Evolutionary conservation across 2,797 vertebrate genomes (phyloP), one percentile per base, ranked within the genome.

Genomic region (Aplochiton taeniatus): DNA sequence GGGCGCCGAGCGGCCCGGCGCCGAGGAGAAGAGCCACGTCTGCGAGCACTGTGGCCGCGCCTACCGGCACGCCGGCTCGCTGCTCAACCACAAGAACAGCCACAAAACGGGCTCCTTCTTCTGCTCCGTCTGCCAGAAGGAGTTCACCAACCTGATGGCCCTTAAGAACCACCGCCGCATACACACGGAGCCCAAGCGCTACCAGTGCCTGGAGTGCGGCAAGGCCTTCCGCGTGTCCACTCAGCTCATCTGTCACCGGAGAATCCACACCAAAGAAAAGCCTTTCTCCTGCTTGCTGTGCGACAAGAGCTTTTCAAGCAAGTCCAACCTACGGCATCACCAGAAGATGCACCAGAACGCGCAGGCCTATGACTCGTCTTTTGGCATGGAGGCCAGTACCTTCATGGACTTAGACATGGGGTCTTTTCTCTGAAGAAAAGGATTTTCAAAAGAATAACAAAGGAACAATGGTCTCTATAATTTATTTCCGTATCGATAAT

Each of bases 41-140:
- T 98, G 96, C 0, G 95, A 97, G 75, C 89, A 94, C 60, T 98
- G 96, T 0, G 95, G 94, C 4, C 93, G 95, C 17, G 92, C 94
- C 0, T 98, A 97, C 69, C 94, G 95, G 58, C 95, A 97, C 0
- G 94, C 95, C 0, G 95, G 96, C 76, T 96, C 95, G 48, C 92
- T 97, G 59, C 94, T 96, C 68, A 96, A 96, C 83, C 96, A 97
- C 86, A 95, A 95, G 65, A 96, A 96, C 90, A 96, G 93, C 78
- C 96, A 97, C 87, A 94, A 96, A 86, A 96, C 90, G 0, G 96
- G 96, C 65, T 89, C 92, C 42, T 97, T 95, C 70, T 92, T 91
- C 66, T 97, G 96, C 85, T 77, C 90, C 0, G 78, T 91, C 48
- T 94, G 93, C 82, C 91, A 92, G 69, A 94, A 94, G 57, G 90